These are phyloP conservation scores for Micrasema minimum DNA, from an alignment of 1,140 invertebrate species.

Conservation along the genomic window DNA sequence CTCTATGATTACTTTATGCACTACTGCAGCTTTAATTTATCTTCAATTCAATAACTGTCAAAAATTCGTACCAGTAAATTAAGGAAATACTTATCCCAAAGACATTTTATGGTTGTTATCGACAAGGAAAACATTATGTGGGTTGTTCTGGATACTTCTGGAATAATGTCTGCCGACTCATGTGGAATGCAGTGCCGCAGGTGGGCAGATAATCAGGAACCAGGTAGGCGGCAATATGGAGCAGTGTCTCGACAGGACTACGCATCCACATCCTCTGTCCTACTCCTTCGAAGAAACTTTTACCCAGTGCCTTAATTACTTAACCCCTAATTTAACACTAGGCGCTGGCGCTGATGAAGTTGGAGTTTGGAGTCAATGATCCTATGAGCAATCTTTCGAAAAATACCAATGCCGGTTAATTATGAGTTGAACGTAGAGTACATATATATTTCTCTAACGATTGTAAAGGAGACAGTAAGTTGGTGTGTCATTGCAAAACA, in stretches of 20 bases:
- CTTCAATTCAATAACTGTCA: too few relatives aligned
- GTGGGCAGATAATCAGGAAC: background rate
- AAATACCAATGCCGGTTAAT: too few relatives aligned
- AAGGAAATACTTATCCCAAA: too few relatives aligned
- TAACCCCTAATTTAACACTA: background rate
- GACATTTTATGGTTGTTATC: too few relatives aligned
- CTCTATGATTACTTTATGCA: too few relatives aligned
- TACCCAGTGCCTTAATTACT: slow-evolving; percentile 4
- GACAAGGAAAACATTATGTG: too few relatives aligned
- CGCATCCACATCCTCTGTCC: background rate
- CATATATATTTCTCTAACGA: too few relatives aligned
- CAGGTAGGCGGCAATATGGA: background rate
- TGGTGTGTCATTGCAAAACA: background rate
- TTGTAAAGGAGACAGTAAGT: too few relatives aligned
- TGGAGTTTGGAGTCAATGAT: slow-evolving; percentile 5
- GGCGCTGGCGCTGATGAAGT: background rate
- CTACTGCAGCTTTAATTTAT: too few relatives aligned
- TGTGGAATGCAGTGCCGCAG: background rate
- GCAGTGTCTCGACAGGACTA: background rate
- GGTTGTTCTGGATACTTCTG: slow-evolving; percentile 3
- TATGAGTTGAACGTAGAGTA: too few relatives aligned
- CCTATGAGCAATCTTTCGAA: slow-evolving; percentile 7
- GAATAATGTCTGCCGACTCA: slow-evolving; percentile 14
- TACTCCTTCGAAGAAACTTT: background rate
- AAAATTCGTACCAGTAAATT: too few relatives aligned